phyloP scores from a whole-genome alignment of 1,140 invertebrate species.

The Cydia pomonella region DNA sequence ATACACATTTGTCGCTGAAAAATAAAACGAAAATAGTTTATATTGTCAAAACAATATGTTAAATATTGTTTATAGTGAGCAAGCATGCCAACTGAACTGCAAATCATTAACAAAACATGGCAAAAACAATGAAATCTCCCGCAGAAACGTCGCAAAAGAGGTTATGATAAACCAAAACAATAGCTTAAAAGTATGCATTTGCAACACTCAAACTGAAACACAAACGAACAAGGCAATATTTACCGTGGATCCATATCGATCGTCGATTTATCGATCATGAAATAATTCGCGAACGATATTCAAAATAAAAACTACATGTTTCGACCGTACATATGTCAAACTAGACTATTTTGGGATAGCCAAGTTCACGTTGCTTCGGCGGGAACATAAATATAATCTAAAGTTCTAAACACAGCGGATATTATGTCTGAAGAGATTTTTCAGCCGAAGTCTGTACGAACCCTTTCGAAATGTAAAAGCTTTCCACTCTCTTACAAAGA shows the following conservation, averaged over 20 bases:
- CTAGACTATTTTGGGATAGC: slow-evolving; percentile 73
- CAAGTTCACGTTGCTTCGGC: slow-evolving; percentile 69
- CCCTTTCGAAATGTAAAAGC: slow-evolving; percentile 12
- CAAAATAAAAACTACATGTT: slow-evolving; percentile 79
- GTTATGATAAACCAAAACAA: slow-evolving; percentile 72
- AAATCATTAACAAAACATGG: slow-evolving; percentile 29
- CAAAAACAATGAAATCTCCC: slow-evolving; percentile 40
- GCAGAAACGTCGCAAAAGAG: slow-evolving; percentile 44
- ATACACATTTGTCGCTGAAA: neutral
- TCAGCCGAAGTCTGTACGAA: slow-evolving; percentile 45
- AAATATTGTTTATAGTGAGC: neutral
- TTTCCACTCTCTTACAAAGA: neutral
- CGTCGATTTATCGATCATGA: slow-evolving; percentile 54
- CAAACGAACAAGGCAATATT: slow-evolving; percentile 57
- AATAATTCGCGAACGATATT: slow-evolving; percentile 74
- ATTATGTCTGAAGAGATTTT: slow-evolving; percentile 44
- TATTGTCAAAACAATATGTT: neutral
- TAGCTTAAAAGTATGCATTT: slow-evolving; percentile 41
- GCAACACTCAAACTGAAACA: slow-evolving; percentile 39
- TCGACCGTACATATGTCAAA: slow-evolving; percentile 76
- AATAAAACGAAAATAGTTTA: neutral
- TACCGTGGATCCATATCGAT: slow-evolving; percentile 76
- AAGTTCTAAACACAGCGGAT: slow-evolving; percentile 45
- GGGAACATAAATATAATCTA: slow-evolving; percentile 65
- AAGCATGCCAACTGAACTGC: neutral